Evolutionary conservation across 1,140 invertebrate genomes (phyloP).

Genomic region (Achatina immaculata): DNA sequence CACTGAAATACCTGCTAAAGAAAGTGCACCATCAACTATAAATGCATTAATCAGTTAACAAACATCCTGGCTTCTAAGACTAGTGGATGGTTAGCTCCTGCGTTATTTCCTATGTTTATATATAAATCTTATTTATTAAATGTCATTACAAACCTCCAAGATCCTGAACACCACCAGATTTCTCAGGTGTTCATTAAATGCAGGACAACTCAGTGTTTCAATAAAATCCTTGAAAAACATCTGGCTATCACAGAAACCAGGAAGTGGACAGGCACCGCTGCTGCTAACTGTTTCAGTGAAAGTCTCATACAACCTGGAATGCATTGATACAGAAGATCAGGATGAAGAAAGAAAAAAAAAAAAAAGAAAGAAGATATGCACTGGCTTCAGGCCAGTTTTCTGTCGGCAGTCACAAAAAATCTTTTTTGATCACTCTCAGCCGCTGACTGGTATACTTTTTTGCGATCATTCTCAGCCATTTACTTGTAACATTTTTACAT

Average conservation of each 20-base stretch:
- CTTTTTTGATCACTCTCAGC: neutral
- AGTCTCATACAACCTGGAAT: conserved; percentile 15
- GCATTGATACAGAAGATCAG: neutral
- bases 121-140: too few species aligned
- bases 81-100: too few species aligned
- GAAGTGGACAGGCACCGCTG: conserved; percentile 19
- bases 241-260: conserved; percentile 25
- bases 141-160: conserved; percentile 23
- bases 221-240: conserved; percentile 40
- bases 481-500: too few species aligned
- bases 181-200: conserved; percentile 32
- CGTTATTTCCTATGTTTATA: neutral
- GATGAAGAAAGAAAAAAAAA: neutral
- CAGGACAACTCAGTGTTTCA: conserved; percentile 32
- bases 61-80: too few species aligned
- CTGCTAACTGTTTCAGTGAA: neutral
- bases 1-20: too few species aligned
- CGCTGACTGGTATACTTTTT: too few species aligned
- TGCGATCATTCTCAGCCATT: too few species aligned
- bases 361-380: neutral
- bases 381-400: neutral
- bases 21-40: too few species aligned
- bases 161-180: conserved; percentile 27
- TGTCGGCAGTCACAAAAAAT: neutral
- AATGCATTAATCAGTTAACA: too few species aligned